Percentiles rank a stretch among this genome's conserved stretches.
These are phyloP conservation scores for Drosophila navojoa DNA, from an alignment of 1,140 invertebrate species.

Conservation along the genomic window DNA sequence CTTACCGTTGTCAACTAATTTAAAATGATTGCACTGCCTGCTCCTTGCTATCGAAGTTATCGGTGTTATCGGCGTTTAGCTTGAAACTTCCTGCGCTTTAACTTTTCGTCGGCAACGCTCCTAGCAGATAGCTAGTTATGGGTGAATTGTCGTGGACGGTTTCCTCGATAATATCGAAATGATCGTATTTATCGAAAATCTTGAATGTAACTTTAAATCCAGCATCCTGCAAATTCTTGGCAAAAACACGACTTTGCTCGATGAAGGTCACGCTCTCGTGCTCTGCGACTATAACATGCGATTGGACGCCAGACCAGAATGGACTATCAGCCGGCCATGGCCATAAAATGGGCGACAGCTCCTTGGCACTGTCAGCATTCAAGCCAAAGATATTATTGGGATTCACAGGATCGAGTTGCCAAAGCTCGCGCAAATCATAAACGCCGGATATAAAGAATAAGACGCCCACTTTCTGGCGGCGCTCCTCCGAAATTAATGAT, in stretches of 20 bases:
- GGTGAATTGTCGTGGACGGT: constrained; percentile 83
- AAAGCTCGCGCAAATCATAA: constrained; percentile 85
- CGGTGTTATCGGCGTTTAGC: too few relatives aligned
- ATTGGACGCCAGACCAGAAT: constrained; percentile 36
- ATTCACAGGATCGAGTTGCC: constrained; percentile 58
- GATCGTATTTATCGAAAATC: constrained; percentile 84
- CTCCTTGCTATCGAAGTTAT: too few relatives aligned
- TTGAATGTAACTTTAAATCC: constrained; percentile 50
- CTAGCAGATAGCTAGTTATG: constrained; percentile 84
- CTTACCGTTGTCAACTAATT: not conserved
- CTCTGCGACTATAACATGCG: constrained; percentile 83
- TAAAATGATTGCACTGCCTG: not conserved
- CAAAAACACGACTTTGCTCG: constrained; percentile 73
- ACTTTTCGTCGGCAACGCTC: constrained; percentile 17
- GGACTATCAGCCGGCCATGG: constrained; percentile 19
- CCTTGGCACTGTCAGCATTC: constrained; percentile 20
- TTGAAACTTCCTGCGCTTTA: not conserved
- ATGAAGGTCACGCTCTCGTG: constrained; percentile 85
- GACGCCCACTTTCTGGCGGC: constrained; percentile 56
- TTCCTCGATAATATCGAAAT: constrained; percentile 87
- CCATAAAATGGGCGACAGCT: constrained; percentile 69
- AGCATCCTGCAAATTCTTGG: constrained; percentile 37
- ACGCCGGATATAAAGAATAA: constrained; percentile 86
- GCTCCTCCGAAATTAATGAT: constrained; percentile 9
- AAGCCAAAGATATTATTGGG: constrained; percentile 67